Base-by-base conservation (phyloP, 2,888 invertebrate species). In the Matsumyia berberina region DNA sequence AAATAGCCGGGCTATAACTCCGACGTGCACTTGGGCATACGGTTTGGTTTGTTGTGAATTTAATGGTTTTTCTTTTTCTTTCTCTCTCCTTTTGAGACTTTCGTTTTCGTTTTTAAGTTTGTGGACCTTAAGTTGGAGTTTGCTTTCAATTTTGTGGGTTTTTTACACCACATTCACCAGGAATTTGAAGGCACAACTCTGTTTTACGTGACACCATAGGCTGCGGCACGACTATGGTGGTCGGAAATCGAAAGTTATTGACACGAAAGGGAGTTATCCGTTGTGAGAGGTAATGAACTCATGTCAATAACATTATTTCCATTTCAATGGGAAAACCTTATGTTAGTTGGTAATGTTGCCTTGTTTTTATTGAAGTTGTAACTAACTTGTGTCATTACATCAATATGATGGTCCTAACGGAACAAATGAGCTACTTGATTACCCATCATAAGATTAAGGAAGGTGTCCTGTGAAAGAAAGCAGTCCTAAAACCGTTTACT, bases 71-170 rank as follows among this genome's bases (percentile, higher is more conserved):
- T 15, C 29, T 60, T n/a, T 51, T 35, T 49, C 31, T 51, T 35
- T 49, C 31, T 62, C 55, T 17, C 35, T 51, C 37, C 31, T 58
- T 58, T 31, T 2, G 5, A 19, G 31, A 76, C 76, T 76, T 67
- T 76, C 76, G 76, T 31, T 76, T 76, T 73, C 73, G 53, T 73
- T 55, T 62, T 58, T 19, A 51, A 51, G 67, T 67, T 31, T 51
- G 39, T 46, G 39, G 42, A 51, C 76, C 49, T 51, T 37, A n/a
- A 6, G 57, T 29, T 44, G 46, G 19, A 39, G 51, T 42, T 51
- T 67, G 51, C 58, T 51, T 76, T 67, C 67, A 51, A 76, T 51
- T 15, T 12, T 42, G 53, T 31, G 11, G 15, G 1, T 11, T 51
- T 11, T 35, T 57, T 19, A 19, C 11, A 42, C 42, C 55, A 33